A percentile compares a stretch with the other conserved stretches of the same genome.
Conservation (phyloP, 2,888 invertebrate genomes). For the Sepioteuthis lessoniana region DNA sequence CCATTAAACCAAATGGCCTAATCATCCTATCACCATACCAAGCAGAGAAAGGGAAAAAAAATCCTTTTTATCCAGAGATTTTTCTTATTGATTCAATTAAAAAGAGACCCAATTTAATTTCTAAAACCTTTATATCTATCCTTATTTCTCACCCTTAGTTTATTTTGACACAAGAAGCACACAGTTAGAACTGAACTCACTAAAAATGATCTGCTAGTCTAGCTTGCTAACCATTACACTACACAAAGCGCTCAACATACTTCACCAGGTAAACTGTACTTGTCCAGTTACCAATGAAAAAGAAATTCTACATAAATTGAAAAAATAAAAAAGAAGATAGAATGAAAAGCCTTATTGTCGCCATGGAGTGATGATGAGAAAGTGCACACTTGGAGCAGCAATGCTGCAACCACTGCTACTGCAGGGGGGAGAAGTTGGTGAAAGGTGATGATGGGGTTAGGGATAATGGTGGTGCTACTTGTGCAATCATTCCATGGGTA, state of each 20-base stretch:
- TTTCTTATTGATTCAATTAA: too few relatives aligned
- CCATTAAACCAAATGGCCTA: too few relatives aligned
- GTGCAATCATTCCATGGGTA: neutral
- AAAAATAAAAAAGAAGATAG: neutral
- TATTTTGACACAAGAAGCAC: too few relatives aligned
- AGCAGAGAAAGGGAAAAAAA: too few relatives aligned
- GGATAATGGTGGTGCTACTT: neutral
- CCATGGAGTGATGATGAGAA: neutral
- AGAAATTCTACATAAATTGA: neutral
- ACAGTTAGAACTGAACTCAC: too few relatives aligned
- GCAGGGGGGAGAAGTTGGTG: neutral
- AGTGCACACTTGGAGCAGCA: neutral
- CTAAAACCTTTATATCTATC: neutral
- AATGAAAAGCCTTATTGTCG: neutral
- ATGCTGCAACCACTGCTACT: neutral
- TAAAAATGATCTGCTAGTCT: too few relatives aligned
- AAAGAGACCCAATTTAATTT: too few relatives aligned
- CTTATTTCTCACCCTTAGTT: too few relatives aligned
- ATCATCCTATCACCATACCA: too few relatives aligned
- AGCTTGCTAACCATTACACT: too few relatives aligned
- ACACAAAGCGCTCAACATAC: neutral
- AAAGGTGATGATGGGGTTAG: neutral
- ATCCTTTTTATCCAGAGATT: too few relatives aligned
- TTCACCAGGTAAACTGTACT: neutral
- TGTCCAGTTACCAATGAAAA: neutral